Evolutionary conservation across 2,888 invertebrate genomes (phyloP), one percentile per base, ranked within the genome.

Genomic region (Papilio elwesi): DNA sequence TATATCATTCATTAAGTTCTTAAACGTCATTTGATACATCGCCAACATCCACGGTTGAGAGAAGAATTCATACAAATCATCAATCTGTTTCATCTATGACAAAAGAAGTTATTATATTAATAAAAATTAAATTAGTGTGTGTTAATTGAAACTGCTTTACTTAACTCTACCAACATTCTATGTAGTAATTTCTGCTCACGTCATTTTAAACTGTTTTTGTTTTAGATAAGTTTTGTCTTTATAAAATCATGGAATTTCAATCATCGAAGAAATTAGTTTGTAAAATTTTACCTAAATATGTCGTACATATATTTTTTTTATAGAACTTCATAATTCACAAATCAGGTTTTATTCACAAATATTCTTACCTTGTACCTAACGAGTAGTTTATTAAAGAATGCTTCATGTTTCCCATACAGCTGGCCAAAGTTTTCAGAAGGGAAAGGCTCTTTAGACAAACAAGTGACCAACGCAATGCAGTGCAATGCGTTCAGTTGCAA

Each of bases 361-460:
- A 5, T 12, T 55, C 83, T 82, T 80, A 94, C 95, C 88, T 95
- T 89, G 84, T 94, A 96, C 71, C 96, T 93, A 16, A 89, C 83
- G 66, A 95, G 88, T 52, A 97, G 80, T 80, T 96, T 95, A 86
- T 97, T 96, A 74, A 97, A 92, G 79, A 96, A 88, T 36, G 94
- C 94, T 80, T 97, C 96, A 83, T 97, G 97, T 77, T 96, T 95
- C 0, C 97, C 97, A 85, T 96, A 97, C 51, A 97, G 83, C 74
- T 94, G 91, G 0, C 94, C 87, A 15, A 96, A 80, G 75, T 96
- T 95, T 51, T 94, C 94, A 0, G 93, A 82, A 11, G 95, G 92
- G 76, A 96, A 95, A 0, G 89, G 83, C 75, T 91, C 89, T 79
- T 88, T 94, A 0, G 95, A 94, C 48, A 96, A 89, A 79, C 96